Percentiles rank a stretch among this genome's conserved stretches.
phyloP scores from a whole-genome alignment of 2,888 invertebrate genomes.

The Cylloceria caligata region DNA sequence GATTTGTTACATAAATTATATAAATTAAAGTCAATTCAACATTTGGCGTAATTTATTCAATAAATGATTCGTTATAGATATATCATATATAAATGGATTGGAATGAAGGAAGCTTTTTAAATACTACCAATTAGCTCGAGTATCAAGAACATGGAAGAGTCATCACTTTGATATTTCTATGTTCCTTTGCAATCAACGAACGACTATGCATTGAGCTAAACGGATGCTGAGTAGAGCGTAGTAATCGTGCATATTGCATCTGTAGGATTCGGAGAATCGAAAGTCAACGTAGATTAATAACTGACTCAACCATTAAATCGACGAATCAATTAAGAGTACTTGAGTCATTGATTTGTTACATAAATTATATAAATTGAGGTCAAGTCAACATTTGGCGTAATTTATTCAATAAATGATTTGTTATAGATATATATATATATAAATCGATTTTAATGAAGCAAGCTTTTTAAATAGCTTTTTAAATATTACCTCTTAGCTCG shows the following conservation, averaged over 20 bases:
- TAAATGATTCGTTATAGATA: too few species aligned
- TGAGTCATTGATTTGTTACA: background rate
- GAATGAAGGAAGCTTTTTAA: too few species aligned
- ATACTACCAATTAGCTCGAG: background rate
- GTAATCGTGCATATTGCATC: background rate
- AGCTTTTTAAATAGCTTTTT: background rate
- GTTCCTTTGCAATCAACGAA: constrained; percentile 9
- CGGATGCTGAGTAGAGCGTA: constrained; percentile 19
- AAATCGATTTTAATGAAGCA: too few species aligned
- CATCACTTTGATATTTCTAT: constrained; percentile 18
- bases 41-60: background rate
- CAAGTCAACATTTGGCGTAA: background rate
- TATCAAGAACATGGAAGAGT: background rate
- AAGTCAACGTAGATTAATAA: background rate
- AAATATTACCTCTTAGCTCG: background rate
- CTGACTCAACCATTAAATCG: background rate
- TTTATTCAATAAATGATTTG: background rate
- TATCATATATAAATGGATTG: too few species aligned
- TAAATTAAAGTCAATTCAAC: background rate
- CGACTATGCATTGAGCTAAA: constrained; percentile 14
- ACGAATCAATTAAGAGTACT: background rate
- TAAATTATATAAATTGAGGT: background rate
- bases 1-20: background rate
- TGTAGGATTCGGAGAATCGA: background rate
- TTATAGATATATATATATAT: too few species aligned